phyloP scores from a whole-genome alignment of 2,888 invertebrate genomes.

The Hypselothyrea guttata region DNA sequence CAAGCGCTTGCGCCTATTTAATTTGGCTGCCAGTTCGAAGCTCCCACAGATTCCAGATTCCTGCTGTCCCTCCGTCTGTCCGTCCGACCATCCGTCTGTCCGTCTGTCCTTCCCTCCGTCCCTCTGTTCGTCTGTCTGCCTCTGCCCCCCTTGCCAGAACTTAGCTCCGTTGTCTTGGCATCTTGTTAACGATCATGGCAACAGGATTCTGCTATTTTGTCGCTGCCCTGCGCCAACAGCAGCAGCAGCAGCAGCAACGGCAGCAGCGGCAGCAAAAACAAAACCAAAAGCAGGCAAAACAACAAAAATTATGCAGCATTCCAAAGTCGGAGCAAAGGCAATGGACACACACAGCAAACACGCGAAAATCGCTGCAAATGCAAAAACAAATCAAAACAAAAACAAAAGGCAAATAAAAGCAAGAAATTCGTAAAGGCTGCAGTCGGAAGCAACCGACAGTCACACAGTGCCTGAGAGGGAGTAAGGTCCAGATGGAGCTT shows the following conservation, averaged over 20 bases:
- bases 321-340: conserved; percentile 44
- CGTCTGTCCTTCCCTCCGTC: neutral
- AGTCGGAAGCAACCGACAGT: conserved; percentile 31
- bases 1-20: conserved; percentile 77
- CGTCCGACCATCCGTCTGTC: neutral
- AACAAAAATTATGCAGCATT: conserved; percentile 68
- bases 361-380: conserved; percentile 52
- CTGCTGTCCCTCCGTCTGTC: conserved; percentile 33
- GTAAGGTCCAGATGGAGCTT: too few species aligned
- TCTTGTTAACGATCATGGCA: conserved; percentile 78
- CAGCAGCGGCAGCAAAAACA: conserved; percentile 8
- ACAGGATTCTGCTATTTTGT: conserved; percentile 78
- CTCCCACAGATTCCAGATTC: conserved; percentile 73
- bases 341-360: conserved; percentile 56
- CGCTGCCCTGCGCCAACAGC: conserved; percentile 70
- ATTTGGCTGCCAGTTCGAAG: conserved; percentile 75
- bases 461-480: too few species aligned
- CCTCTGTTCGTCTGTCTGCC: neutral
- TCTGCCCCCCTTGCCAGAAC: neutral
- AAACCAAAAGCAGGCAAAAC: conserved; percentile 1
- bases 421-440: too few species aligned
- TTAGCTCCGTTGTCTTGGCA: conserved; percentile 64
- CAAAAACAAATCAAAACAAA: conserved; percentile 46
- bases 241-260: conserved; percentile 15
- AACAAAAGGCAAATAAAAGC: conserved; percentile 21